Evolutionary conservation across 2,888 invertebrate species (phyloP).

Genomic region (Trichopria drosophilae): DNA sequence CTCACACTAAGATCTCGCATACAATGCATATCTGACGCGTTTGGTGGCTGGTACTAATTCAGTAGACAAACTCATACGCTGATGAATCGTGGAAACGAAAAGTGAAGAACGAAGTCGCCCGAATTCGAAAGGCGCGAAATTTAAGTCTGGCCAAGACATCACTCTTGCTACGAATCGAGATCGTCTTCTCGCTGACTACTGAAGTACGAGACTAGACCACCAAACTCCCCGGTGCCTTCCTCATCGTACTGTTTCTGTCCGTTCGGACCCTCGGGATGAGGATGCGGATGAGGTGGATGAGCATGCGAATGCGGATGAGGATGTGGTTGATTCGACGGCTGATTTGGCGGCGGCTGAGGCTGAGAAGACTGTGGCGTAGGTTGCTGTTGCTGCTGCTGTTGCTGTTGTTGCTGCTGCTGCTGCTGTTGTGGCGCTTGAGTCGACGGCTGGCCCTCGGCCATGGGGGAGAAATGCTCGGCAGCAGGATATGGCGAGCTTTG

Average conservation of each 20-base stretch:
- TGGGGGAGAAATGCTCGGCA: slow-evolving; percentile 40
- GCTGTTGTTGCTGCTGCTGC: slow-evolving; percentile 18
- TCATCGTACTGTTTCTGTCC: slow-evolving; percentile 59
- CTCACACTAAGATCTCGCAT: no score
- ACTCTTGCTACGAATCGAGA: slow-evolving; percentile 73
- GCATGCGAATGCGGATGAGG: slow-evolving; percentile 30
- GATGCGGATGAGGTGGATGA: slow-evolving; percentile 33
- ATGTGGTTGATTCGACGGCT: slow-evolving; percentile 25
- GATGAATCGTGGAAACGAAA: no score
- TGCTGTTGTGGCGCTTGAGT: slow-evolving; percentile 23
- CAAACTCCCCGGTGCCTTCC: slow-evolving; percentile 75
- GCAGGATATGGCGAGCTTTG: slow-evolving; percentile 56
- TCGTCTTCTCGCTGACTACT: slow-evolving; percentile 88
- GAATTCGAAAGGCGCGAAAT: no score
- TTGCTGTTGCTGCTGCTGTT: slow-evolving; percentile 30
- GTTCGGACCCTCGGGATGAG: slow-evolving; percentile 22
- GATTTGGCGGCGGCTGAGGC: slow-evolving; percentile 33
- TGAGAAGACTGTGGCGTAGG: slow-evolving; percentile 23
- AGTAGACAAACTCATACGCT: no score
- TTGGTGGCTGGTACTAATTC: no score
- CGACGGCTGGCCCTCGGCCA: slow-evolving; percentile 40
- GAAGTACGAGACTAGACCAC: slow-evolving; percentile 89
- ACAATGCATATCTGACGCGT: no score
- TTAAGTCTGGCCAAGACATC: slow-evolving; percentile 55
- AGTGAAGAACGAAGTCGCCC: no score